These are phyloP conservation scores for Drosophila paulistorum DNA, from an alignment of 1,140 invertebrate species.

Conservation along the genomic window DNA sequence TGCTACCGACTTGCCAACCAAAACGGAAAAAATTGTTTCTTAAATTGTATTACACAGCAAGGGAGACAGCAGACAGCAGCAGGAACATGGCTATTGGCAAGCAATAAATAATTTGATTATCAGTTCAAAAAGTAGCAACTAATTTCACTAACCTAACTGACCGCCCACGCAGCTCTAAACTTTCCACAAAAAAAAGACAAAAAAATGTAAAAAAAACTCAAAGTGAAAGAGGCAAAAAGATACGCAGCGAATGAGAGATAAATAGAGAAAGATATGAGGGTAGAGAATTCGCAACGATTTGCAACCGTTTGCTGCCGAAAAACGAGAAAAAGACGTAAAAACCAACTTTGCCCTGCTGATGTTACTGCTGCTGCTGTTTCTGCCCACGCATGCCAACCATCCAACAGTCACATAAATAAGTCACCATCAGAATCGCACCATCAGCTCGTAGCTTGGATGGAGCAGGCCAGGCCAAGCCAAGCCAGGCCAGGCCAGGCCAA, in stretches of 20 bases:
- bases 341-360: conserved; percentile 28
- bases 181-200: background rate
- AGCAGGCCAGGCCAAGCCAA: conserved; percentile 17
- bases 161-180: conserved; percentile 9
- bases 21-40: conserved; percentile 31
- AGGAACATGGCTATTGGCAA: conserved; percentile 23
- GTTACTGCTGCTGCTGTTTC: conserved; percentile 8
- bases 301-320: conserved; percentile 77
- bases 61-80: conserved; percentile 3
- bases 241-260: conserved; percentile 2
- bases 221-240: conserved; percentile 17
- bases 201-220: background rate
- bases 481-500: conserved; percentile 5
- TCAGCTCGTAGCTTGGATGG: conserved; percentile 37
- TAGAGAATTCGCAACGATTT: conserved; percentile 31
- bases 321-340: conserved; percentile 26
- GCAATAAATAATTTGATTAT: conserved; percentile 59
- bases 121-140: conserved; percentile 23
- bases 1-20: conserved; percentile 57
- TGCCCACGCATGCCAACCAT: conserved; percentile 57
- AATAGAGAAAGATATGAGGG: background rate
- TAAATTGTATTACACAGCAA: conserved; percentile 8
- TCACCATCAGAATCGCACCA: conserved; percentile 67
- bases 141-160: conserved; percentile 43
- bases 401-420: conserved; percentile 71